Percentiles rank a stretch among this genome's conserved stretches.
Conservation (phyloP, 2,888 invertebrate genomes). For the Azorinus chamasolen region DNA sequence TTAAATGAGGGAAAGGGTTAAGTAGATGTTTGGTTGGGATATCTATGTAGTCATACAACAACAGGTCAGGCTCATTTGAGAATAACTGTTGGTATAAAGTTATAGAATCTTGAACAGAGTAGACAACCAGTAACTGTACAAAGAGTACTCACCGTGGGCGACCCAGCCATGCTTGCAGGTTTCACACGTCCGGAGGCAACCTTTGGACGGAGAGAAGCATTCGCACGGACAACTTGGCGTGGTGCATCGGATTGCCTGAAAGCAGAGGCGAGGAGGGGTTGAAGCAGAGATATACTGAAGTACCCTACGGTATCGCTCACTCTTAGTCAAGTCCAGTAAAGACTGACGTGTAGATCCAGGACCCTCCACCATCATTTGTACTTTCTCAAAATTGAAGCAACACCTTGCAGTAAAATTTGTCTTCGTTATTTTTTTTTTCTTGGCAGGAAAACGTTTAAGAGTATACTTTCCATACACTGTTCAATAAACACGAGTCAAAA, state of each 20-base stretch:
- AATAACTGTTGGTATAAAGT: too few species aligned
- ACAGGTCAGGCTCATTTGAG: too few species aligned
- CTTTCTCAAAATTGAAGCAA: neutral
- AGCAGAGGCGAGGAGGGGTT: slow-evolving; percentile 73
- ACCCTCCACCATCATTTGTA: slow-evolving; percentile 54
- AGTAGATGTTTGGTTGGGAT: too few species aligned
- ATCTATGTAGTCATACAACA: too few species aligned
- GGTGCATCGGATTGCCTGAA: slow-evolving; percentile 89
- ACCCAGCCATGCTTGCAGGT: slow-evolving; percentile 92
- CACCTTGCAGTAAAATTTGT: neutral
- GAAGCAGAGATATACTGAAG: slow-evolving; percentile 66
- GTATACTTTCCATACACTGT: too few species aligned
- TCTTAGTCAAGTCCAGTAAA: slow-evolving; percentile 65
- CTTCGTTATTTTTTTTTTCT: neutral
- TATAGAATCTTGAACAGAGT: too few species aligned
- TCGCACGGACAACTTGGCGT: slow-evolving; percentile 90
- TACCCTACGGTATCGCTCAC: slow-evolving; percentile 70
- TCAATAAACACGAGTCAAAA: too few species aligned
- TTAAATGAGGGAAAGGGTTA: too few species aligned
- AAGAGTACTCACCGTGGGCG: slow-evolving; percentile 90
- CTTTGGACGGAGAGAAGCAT: slow-evolving; percentile 91
- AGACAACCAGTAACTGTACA: neutral
- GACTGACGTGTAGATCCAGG: slow-evolving; percentile 39
- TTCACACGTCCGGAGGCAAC: slow-evolving; percentile 90
- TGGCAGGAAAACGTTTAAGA: too few species aligned